Evolutionary conservation across 2,888 invertebrate species (phyloP), one percentile per base, ranked within the genome.

Genomic region (Drosophila leonis): DNA sequence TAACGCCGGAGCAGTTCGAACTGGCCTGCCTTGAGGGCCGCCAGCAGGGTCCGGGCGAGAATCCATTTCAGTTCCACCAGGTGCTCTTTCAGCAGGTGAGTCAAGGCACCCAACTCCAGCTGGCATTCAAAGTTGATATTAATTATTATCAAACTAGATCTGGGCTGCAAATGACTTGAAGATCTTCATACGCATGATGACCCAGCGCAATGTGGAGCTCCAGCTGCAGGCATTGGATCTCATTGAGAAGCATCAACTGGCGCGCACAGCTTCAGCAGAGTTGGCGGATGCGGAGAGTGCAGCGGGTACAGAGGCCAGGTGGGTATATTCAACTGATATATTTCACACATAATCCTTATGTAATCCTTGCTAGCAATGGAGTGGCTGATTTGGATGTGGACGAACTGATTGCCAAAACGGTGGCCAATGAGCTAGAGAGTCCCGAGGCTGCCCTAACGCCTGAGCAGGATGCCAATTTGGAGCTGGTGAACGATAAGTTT

Each of bases 91-190:
- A 95, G 88, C 95, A 93, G 91, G 93, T 92, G 62, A 48, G 56
- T 42, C 8, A 1, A 0, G 0, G 0, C 1, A 5, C 0, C 7
- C n/a, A 35, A n/a, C 35, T n/a, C 15, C 35, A 37, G n/a, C 24
- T 35, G 24, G 24, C 52, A 20, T 5, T 35, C 9, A 24, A 10
- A 24, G 35, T 5, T 5, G 0, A 0, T 49, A 7, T 10, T 10
- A 10, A 27, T 15, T 13, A 29, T 6, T 3, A 2, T 9, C n/a
- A 27, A 7, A 46, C 52, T 8, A 92, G 94, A 97, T 98, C 69
- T 97, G 98, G 97, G 98, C 98, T 0, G 98, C 98, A 0, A 98
- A 98, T 90, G 98, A 98, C 92, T 97, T 96, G 85, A 95, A 96
- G 76, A 96, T 98, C 93, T 98, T 98, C 91, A 96, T 96, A 65